phyloP scores from a whole-genome alignment of 2,113 vertebrate genomes.

The pig (Sus scrofa) region DNA sequence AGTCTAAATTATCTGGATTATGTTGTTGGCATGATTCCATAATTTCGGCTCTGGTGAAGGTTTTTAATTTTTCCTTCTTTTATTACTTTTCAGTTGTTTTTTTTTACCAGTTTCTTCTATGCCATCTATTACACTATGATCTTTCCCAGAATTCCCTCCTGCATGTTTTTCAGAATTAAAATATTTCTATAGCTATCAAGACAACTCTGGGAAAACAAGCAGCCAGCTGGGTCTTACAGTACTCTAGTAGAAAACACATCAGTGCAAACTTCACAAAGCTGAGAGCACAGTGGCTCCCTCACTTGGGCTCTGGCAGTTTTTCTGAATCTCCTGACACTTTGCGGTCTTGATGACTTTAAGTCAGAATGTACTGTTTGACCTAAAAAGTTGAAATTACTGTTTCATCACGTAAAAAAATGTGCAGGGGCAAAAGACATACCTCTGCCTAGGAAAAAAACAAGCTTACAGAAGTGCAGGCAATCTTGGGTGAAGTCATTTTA shows the following conservation, averaged over 20 bases:
- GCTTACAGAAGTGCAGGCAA: background rate
- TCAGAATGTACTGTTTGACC: slow-evolving; percentile 1
- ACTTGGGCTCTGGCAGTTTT: background rate
- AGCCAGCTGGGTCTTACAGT: background rate
- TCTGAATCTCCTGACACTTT: background rate
- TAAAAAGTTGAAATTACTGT: background rate
- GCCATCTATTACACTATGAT: background rate
- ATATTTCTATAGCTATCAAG: slow-evolving; percentile 39
- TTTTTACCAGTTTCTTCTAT: slow-evolving; percentile 26
- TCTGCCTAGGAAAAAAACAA: background rate
- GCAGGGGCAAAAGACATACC: background rate
- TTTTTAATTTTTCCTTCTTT: background rate
- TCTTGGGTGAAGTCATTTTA: slow-evolving; percentile 10
- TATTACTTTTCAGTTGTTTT: background rate
- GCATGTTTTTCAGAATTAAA: background rate
- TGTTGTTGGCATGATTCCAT: background rate
- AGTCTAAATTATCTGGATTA: background rate
- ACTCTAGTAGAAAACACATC: background rate
- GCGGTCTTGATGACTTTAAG: background rate
- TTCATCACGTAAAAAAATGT: background rate
- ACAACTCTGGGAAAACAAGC: slow-evolving; percentile 53
- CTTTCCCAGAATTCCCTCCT: slow-evolving; percentile 14
- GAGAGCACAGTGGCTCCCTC: background rate
- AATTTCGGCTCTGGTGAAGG: background rate
- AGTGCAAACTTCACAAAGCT: background rate